These are phyloP conservation scores for Oenanthe oenanthe DNA, from an alignment of 2,113 vertebrate genomes.

Conservation along the genomic window DNA sequence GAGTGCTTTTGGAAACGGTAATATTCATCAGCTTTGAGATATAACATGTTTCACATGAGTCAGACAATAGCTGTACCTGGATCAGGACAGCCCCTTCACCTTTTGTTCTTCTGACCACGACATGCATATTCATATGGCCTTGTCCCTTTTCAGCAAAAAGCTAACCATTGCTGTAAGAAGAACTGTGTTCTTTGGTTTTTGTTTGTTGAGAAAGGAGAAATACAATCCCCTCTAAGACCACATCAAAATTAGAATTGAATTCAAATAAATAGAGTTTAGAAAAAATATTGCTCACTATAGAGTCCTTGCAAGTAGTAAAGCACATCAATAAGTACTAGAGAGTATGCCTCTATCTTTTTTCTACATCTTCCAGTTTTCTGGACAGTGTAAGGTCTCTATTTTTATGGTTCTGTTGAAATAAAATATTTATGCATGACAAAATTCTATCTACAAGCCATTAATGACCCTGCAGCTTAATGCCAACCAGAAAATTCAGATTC, in stretches of 20 bases:
- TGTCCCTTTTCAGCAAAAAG: neutral
- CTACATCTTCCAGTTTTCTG: neutral
- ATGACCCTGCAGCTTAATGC: neutral
- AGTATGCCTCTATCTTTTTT: neutral
- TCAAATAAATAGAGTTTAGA: neutral
- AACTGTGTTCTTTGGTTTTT: accelerated
- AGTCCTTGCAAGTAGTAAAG: neutral
- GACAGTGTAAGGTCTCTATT: neutral
- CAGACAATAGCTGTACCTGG: no score
- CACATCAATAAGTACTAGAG: neutral
- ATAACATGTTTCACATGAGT: neutral
- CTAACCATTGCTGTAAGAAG: neutral
- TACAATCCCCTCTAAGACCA: neutral
- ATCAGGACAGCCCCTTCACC: neutral
- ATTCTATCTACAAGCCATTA: neutral
- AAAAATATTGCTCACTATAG: neutral
- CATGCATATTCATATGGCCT: neutral
- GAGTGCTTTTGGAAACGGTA: neutral
- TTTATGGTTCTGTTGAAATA: neutral
- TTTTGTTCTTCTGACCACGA: neutral
- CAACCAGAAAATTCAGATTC: neutral
- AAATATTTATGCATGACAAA: neutral
- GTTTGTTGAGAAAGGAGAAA: neutral
- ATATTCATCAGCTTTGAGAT: neutral
- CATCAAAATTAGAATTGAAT: neutral